A percentile compares a stretch with the other conserved stretches of the same genome.
Conservation (phyloP, 1,140 invertebrate species). For the Panagrolaimus sp. region DNA sequence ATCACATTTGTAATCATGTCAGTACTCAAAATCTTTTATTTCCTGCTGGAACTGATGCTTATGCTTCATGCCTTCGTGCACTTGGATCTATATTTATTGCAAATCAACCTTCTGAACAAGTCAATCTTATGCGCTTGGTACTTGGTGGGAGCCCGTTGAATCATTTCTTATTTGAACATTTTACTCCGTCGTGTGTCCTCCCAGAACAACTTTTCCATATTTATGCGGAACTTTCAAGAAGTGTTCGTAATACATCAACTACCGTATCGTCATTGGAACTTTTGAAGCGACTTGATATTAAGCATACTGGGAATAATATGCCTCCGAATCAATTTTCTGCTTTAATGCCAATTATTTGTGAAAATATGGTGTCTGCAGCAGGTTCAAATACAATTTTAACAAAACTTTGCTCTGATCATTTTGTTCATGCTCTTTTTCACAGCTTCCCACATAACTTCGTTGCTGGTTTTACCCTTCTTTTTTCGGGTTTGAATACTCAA, state of each 20-base stretch:
- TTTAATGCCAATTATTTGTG: slow-evolving; percentile 44
- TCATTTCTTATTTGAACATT: slow-evolving; percentile 28
- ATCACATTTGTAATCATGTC: slow-evolving; percentile 25
- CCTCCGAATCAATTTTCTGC: slow-evolving; percentile 39
- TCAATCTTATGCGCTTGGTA: slow-evolving; percentile 33
- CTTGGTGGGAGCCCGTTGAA: slow-evolving; percentile 37
- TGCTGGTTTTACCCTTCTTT: slow-evolving; percentile 28
- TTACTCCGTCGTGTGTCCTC: slow-evolving; percentile 39
- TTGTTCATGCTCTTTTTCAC: slow-evolving; percentile 41
- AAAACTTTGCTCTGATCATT: slow-evolving; percentile 28
- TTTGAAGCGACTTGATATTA: slow-evolving; percentile 35
- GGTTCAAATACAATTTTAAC: slow-evolving; percentile 10
- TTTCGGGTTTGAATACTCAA: slow-evolving; percentile 36
- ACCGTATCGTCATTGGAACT: slow-evolving; percentile 27
- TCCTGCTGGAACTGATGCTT: slow-evolving; percentile 27
- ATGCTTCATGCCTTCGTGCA: slow-evolving; percentile 24
- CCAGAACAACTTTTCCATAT: slow-evolving; percentile 28
- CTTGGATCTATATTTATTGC: slow-evolving; percentile 36
- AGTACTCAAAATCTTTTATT: slow-evolving; percentile 33
- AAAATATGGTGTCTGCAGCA: slow-evolving; percentile 37
- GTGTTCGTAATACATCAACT: slow-evolving; percentile 32
- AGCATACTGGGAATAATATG: slow-evolving; percentile 30
- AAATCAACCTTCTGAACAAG: slow-evolving; percentile 28
- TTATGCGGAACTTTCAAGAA: slow-evolving; percentile 32
- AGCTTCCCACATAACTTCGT: slow-evolving; percentile 39